Evolutionary conservation across 23 tunicate genomes (phyloP).

Genomic region (Oikopleura dioica): DNA sequence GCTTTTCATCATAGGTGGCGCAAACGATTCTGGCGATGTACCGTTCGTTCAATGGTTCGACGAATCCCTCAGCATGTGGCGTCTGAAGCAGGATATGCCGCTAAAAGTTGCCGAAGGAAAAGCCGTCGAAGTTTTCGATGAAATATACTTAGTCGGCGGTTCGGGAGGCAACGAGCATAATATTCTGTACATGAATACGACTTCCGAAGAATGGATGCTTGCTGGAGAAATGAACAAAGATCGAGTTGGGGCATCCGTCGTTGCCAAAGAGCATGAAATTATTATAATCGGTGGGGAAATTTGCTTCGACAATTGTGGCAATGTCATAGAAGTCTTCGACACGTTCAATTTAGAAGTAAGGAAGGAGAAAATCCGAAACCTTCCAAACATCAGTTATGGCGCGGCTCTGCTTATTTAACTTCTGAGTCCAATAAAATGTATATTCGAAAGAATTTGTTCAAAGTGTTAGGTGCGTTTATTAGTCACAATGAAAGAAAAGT

Average conservation of each 20-base stretch:
- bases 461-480: too few relatives aligned
- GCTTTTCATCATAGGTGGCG: neutral
- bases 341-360: neutral
- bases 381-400: neutral
- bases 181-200: neutral
- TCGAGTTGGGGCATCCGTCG: conserved; percentile 2
- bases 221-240: neutral
- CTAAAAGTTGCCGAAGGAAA: neutral
- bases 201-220: neutral
- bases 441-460: too few relatives aligned
- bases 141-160: conserved; percentile 8
- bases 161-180: neutral
- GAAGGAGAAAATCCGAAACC: neutral
- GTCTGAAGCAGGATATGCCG: neutral
- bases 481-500: conserved; percentile 32
- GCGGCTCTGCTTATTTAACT: neutral
- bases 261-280: neutral
- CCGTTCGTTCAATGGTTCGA: neutral
- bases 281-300: neutral
- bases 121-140: neutral
- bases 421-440: too few relatives aligned
- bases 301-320: conserved; percentile 4
- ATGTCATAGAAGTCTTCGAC: neutral
- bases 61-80: neutral
- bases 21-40: neutral